A percentile compares a stretch with the other conserved stretches of the same genome.
Conservation (phyloP, 2,113 vertebrate species). For the Kobus ellipsiprymnus region DNA sequence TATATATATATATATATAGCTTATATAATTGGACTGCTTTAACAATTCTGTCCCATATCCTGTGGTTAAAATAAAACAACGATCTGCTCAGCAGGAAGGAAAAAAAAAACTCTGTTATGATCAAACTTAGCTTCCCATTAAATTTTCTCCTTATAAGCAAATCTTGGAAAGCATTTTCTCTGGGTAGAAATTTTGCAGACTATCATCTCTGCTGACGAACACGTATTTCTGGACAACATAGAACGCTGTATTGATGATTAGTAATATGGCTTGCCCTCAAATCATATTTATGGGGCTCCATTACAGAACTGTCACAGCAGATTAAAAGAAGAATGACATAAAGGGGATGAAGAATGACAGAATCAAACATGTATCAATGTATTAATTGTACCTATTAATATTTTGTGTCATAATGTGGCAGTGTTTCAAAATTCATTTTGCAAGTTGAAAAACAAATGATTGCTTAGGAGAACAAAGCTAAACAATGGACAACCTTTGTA, state of each 20-base stretch:
- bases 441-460: conserved; percentile 38
- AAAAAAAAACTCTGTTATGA: conserved; percentile 47
- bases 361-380: conserved; percentile 50
- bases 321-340: conserved; percentile 52
- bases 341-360: conserved; percentile 63
- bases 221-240: conserved; percentile 54
- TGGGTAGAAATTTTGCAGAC: conserved; percentile 67
- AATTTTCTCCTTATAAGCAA: conserved; percentile 79
- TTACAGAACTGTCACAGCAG: conserved; percentile 50
- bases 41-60: conserved; percentile 64
- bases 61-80: conserved; percentile 77
- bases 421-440: conserved; percentile 62
- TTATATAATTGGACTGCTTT: conserved; percentile 62
- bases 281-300: conserved; percentile 79
- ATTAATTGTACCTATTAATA: conserved; percentile 71
- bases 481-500: conserved; percentile 29
- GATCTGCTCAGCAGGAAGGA: conserved; percentile 69
- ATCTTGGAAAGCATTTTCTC: conserved; percentile 77
- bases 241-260: conserved; percentile 75
- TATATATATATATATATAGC: neutral
- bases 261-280: conserved; percentile 73
- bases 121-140: conserved; percentile 77
- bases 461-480: conserved; percentile 2
- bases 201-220: conserved; percentile 51
- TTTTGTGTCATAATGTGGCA: conserved; percentile 43